A percentile compares a stretch with the other conserved stretches of the same genome.
Evolutionary conservation across 2,113 vertebrate species (phyloP).

Genomic region (Ciconia stormi): DNA sequence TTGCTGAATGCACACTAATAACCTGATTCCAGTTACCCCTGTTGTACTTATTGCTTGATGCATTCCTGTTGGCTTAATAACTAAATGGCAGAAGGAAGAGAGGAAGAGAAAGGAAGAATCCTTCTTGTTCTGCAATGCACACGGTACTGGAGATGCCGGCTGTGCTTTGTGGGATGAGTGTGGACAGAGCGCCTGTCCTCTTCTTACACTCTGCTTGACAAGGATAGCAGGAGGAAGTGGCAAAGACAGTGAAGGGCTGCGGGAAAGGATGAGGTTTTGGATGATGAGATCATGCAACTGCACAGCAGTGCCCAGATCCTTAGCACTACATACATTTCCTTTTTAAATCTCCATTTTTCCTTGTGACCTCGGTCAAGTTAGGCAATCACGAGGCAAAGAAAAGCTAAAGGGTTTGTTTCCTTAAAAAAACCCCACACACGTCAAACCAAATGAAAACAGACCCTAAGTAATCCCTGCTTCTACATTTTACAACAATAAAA

Average conservation of each 20-base stretch:
- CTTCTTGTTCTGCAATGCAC: neutral
- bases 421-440: neutral
- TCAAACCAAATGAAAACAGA: neutral
- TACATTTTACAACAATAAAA: neutral
- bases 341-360: neutral
- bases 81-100: neutral
- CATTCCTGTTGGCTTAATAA: neutral
- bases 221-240: neutral
- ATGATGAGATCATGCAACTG: neutral
- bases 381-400: neutral
- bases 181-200: neutral
- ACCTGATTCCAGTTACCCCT: neutral
- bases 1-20: neutral
- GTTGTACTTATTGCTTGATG: neutral
- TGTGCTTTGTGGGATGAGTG: neutral
- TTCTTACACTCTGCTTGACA: neutral
- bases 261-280: neutral
- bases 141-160: too few relatives aligned
- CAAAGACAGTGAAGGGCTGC: neutral
- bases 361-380: neutral
- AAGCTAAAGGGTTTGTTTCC: neutral
- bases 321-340: neutral
- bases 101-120: neutral
- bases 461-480: neutral
- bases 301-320: neutral